Evolutionary conservation across 1,140 invertebrate genomes (phyloP).

Genomic region (Drosophila baimaii): DNA sequence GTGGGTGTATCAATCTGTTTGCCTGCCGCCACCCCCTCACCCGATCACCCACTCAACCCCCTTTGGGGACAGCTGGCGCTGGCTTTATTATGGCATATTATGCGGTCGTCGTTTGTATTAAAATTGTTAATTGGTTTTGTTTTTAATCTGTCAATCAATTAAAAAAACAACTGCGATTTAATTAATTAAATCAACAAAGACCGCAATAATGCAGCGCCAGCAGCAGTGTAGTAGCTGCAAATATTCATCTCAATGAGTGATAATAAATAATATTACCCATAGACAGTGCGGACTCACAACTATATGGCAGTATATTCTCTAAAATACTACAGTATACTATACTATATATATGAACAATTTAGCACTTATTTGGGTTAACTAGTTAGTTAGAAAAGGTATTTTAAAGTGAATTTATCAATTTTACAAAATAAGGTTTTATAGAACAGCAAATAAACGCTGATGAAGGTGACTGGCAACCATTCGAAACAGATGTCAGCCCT

Average conservation of each 20-base stretch:
- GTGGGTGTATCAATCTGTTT: slow-evolving; percentile 56
- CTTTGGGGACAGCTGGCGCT: slow-evolving; percentile 28
- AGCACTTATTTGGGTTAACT: not conserved
- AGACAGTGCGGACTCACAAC: slow-evolving; percentile 28
- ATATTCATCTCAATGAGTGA: slow-evolving; percentile 53
- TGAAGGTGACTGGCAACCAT: not conserved
- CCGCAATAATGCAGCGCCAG: slow-evolving; percentile 78
- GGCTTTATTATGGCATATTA: slow-evolving; percentile 80
- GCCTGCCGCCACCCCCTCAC: slow-evolving; percentile 3
- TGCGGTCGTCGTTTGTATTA: slow-evolving; percentile 77
- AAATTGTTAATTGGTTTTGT: slow-evolving; percentile 84
- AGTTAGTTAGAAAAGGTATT: too few relatives aligned
- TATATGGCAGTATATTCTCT: slow-evolving; percentile 9
- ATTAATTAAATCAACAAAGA: slow-evolving; percentile 83
- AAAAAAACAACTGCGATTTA: slow-evolving; percentile 84
- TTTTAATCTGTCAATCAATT: slow-evolving; percentile 84
- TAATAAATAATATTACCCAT: slow-evolving; percentile 64
- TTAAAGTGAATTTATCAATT: not conserved
- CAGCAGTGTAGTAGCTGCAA: slow-evolving; percentile 24
- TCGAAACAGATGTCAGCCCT: not conserved
- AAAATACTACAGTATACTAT: too few relatives aligned
- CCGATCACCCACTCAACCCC: too few relatives aligned
- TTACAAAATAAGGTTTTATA: not conserved
- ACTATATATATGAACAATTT: too few relatives aligned
- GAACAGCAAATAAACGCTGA: not conserved